Evolutionary conservation across 2,797 vertebrate species (phyloP), one percentile per base, ranked within the genome.

Genomic region (Dallia pectoralis): DNA sequence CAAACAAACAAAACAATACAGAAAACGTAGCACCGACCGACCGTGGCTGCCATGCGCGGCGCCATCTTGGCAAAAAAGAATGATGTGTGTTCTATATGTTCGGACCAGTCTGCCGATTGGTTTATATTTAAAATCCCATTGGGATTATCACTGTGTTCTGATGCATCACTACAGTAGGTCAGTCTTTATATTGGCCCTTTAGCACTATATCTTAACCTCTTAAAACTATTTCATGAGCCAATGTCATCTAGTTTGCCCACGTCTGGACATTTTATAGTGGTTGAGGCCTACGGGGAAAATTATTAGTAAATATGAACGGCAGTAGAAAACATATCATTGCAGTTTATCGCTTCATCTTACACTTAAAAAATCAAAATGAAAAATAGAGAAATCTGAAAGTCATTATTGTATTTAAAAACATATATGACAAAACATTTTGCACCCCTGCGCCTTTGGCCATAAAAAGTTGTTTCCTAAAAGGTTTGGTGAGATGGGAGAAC

Each of bases 101-200:
- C 22, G 5, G n/a, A 5, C n/a, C 36, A 67, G 33, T 48, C 66
- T 68, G 15, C 16, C 40, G 19, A 3, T 44, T 44, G 11, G 40
- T 44, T 11, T 12, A 27, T 4, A 25, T 0, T 25, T 59, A 25
- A n/a, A n/a, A n/a, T 1, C 53, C 8, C 14, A 25, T 4, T 27
- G 11, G 22, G 22, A 19, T 49, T 16, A 64, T 76, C 66, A 40
- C 56, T 48, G 85, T 76, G 79, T 77, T 87, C 82, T 75, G 81
- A 11, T 51, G 74, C 70, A 72, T 81, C 86, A 81, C 53, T 82
- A 14, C 40, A 44, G 9, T 14, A 67, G 84, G 85, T 81, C 86
- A 85, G 48, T 32, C 63, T 70, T 70, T 81, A n/a, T 75, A 27
- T 71, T 77, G 75, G 74, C 70, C 69, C 76, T 65, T 72, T 67